These are phyloP conservation scores for Oligia strigilis DNA, from an alignment of 2,888 invertebrate genomes.

Conservation along the genomic window DNA sequence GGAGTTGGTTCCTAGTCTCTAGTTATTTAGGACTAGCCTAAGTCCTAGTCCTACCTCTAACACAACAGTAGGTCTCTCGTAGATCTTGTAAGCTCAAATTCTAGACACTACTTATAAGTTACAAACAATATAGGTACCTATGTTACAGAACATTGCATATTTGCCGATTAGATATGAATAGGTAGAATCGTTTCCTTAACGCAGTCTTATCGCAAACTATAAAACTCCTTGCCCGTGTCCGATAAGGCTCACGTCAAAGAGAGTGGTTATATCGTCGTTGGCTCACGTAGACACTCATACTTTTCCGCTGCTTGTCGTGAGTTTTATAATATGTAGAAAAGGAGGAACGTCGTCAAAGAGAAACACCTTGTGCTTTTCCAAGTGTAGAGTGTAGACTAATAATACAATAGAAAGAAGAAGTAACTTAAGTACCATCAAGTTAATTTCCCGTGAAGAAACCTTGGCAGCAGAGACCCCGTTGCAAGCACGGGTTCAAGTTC, in stretches of 20 bases:
- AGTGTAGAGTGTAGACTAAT: neutral
- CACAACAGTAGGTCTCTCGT: neutral
- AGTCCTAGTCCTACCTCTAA: neutral
- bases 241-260: slow-evolving; percentile 12
- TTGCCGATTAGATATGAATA: slow-evolving; percentile 15
- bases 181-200: slow-evolving; percentile 16
- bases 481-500: neutral
- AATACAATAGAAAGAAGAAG: neutral
- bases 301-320: neutral
- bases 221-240: slow-evolving; percentile 10
- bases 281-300: neutral
- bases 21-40: too few relatives aligned
- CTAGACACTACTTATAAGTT: neutral
- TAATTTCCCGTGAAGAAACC: neutral
- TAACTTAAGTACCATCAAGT: neutral
- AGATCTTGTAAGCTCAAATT: neutral
- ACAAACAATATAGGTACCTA: neutral
- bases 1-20: neutral
- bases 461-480: too few relatives aligned
- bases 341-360: neutral
- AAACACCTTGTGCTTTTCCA: neutral
- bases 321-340: neutral
- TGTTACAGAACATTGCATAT: neutral
- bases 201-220: slow-evolving; percentile 24
- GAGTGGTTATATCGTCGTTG: too few relatives aligned